A percentile compares a stretch with the other conserved stretches of the same genome.
These are phyloP conservation scores for Sprattus sprattus DNA, from an alignment of 2,113 vertebrate species.

Conservation along the genomic window DNA sequence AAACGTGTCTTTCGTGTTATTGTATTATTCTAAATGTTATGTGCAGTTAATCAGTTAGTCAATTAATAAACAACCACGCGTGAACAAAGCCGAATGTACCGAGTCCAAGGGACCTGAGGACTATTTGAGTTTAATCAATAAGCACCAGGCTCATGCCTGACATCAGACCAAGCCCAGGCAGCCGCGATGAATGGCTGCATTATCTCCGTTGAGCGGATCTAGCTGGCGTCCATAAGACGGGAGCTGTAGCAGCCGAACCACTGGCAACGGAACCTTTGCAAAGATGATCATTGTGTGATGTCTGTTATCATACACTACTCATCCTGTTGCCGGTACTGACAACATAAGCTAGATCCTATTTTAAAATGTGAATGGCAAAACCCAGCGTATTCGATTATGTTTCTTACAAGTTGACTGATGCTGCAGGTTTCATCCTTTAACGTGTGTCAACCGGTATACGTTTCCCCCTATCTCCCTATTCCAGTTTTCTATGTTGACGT, in stretches of 20 bases:
- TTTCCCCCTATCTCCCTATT: too few relatives aligned
- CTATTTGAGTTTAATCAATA: slow-evolving; percentile 67
- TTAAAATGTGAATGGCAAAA: too few relatives aligned
- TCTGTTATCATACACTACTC: not conserved
- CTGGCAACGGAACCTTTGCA: not conserved
- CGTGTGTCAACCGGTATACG: too few relatives aligned
- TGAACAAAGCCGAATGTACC: slow-evolving; percentile 50
- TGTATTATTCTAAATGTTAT: too few relatives aligned
- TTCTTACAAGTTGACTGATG: too few relatives aligned
- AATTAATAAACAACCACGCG: slow-evolving; percentile 59
- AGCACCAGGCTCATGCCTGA: slow-evolving; percentile 65
- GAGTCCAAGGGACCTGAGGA: slow-evolving; percentile 50
- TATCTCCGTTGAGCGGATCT: slow-evolving; percentile 56
- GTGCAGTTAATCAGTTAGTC: slow-evolving; percentile 58
- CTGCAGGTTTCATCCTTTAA: too few relatives aligned
- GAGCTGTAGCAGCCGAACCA: not conserved
- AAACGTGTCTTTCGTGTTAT: too few relatives aligned
- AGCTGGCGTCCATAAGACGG: slow-evolving; percentile 27
- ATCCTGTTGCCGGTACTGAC: not conserved
- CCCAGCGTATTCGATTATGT: too few relatives aligned
- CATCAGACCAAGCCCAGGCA: slow-evolving; percentile 51
- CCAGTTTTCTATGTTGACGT: too few relatives aligned
- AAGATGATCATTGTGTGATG: not conserved
- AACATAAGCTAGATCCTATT: not conserved
- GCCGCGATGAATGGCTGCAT: slow-evolving; percentile 70